phyloP scores from a whole-genome alignment of 2,113 vertebrate genomes.

The Trinectes maculatus region DNA sequence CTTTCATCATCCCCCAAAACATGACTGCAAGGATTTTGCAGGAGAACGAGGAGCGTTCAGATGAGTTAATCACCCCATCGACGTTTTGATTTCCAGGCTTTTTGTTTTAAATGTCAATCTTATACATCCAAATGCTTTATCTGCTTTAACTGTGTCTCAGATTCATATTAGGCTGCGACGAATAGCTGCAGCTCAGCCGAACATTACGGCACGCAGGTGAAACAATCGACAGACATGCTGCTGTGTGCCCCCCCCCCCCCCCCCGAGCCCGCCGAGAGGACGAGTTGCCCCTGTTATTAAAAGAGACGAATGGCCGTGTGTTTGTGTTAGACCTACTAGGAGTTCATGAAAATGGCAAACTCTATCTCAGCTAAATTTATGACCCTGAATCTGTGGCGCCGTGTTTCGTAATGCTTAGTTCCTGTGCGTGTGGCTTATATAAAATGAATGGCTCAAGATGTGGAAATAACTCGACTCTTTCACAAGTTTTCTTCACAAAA shows the following conservation, averaged over 20 bases:
- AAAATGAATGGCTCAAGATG: conserved; percentile 46
- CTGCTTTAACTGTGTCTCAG: conserved; percentile 21
- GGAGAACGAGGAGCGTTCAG: conserved; percentile 39
- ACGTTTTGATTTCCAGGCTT: conserved; percentile 35
- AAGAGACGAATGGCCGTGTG: conserved; percentile 61
- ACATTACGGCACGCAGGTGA: conserved; percentile 7
- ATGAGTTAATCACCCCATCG: conserved; percentile 58
- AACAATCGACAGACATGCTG: conserved; percentile 22
- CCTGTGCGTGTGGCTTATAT: conserved; percentile 28
- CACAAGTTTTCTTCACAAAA: conserved; percentile 20
- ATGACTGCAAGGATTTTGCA: conserved; percentile 61
- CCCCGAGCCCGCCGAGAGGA: conserved; percentile 19
- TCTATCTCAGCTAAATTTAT: conserved; percentile 73
- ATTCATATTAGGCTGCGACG: conserved; percentile 3
- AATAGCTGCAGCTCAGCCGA: neutral
- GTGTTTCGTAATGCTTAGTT: conserved; percentile 66
- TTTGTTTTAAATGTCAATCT: neutral
- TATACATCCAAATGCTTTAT: neutral
- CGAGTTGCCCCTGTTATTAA: conserved; percentile 22
- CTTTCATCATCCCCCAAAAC: conserved; percentile 80
- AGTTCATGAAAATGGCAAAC: conserved; percentile 75
- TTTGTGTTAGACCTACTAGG: conserved; percentile 62
- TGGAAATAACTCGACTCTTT: conserved; percentile 58
- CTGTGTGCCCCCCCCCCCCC: too few relatives aligned
- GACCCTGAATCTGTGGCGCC: conserved; percentile 60